Evolutionary conservation across 2,888 invertebrate genomes (phyloP), one percentile per base, ranked within the genome.

Genomic region (Oxyscelio sp.): DNA sequence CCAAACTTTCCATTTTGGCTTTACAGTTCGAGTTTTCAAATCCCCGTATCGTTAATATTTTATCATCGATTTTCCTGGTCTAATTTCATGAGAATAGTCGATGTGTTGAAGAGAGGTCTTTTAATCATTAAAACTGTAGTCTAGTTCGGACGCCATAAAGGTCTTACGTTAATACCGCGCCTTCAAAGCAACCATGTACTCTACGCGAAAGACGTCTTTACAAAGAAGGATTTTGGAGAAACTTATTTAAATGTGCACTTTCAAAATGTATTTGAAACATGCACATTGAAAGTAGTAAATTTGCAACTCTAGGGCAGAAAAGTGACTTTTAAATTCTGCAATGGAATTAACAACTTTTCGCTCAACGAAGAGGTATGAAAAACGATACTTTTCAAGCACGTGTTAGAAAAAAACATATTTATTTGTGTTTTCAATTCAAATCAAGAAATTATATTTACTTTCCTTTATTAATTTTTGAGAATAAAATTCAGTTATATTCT

Each of bases 71-170:
- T 63, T 61, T 73, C 48, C 31, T 63, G 61, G 58, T 79, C 48
- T 63, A 56, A 56, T 63, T 75, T 70, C 54, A 63, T 75, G 63
- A 74, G 75, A 75, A 63, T 70, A 74, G 45, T 45, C 52, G 63
- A 70, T 27, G 68, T 63, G 61, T 81, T 22, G 61, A 38, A 31
- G 31, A 45, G 27, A 70, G 38, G 50, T 54, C 75, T 68, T 74
- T 81, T 75, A 81, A 81, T 81, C 56, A 75, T 81, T 81, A 75
- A 82, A 82, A 82, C 58, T 59, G 70, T 59, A 34, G 65, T 65
- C 63, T 75, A 65, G 71, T 71, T 78, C 66, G 83, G 77, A 77
- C 77, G 50, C 59, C 71, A 77, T 77, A 83, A 83, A 77, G 74
- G 71, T 83, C 77, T 83, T 82, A 82, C 82, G 70, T 58, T 75